Evolutionary conservation across 2,888 invertebrate genomes (phyloP).

Genomic region (Parapristionchus giblindavisi): DNA sequence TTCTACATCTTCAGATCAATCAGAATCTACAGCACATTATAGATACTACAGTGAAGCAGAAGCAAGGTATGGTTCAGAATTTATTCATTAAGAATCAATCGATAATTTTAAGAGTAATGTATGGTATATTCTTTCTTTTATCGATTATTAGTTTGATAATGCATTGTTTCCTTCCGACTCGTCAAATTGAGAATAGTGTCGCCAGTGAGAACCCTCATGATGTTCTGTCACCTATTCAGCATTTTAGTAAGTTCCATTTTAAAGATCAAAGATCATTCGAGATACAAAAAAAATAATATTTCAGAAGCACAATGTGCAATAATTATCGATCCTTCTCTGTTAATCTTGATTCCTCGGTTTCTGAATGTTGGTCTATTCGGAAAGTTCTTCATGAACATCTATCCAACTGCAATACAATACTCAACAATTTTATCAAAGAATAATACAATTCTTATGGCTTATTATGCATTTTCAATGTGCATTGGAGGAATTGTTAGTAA

Average conservation of each 20-base stretch:
- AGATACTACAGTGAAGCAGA: no score
- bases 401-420: conserved; percentile 12
- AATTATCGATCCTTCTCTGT: not conserved
- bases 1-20: no score
- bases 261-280: not conserved
- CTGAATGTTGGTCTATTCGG: not conserved
- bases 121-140: no score
- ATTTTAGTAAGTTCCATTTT: conserved; percentile 1
- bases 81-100: no score
- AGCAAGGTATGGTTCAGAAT: no score
- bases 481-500: not conserved
- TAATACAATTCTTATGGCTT: not conserved
- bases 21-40: no score
- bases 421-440: conserved; percentile 3
- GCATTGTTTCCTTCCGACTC: not conserved
- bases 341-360: not conserved
- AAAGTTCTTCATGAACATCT: not conserved
- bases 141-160: no score
- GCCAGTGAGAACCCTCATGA: conserved; percentile 11
- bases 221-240: not conserved
- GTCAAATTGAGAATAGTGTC: not conserved
- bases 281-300: not conserved
- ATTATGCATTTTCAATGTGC: conserved; percentile 16
- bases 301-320: not conserved
- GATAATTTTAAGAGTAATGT: no score